These are phyloP conservation scores for Oscheius myriophilus DNA, from an alignment of 2,888 invertebrate species.

Conservation along the genomic window DNA sequence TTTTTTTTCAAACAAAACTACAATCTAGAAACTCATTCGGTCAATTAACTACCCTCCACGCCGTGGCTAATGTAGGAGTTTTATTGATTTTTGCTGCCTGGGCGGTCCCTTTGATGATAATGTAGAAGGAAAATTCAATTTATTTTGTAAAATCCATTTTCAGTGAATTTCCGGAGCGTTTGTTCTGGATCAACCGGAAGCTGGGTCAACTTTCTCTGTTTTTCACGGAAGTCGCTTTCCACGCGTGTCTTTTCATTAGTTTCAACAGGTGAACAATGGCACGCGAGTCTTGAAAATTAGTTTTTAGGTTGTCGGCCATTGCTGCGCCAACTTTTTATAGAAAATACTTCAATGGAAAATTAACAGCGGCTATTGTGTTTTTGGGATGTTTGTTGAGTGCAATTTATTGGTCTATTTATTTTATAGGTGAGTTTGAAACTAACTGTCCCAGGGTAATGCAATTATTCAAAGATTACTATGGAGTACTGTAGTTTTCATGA, in stretches of 20 bases:
- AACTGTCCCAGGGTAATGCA: no score
- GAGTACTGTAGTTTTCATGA: no score
- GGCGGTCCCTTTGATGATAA: slow-evolving; percentile 14
- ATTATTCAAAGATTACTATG: no score
- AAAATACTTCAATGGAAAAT: slow-evolving; percentile 8
- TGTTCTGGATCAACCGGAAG: neutral
- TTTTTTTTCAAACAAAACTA: neutral
- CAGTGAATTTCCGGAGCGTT: slow-evolving; percentile 3
- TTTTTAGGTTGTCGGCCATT: slow-evolving; percentile 24
- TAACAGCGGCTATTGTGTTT: neutral
- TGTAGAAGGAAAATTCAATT: slow-evolving; percentile 1
- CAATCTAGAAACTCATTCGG: slow-evolving; percentile 27
- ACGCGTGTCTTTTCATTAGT: slow-evolving; percentile 23
- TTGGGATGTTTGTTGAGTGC: neutral
- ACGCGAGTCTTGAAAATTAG: no score
- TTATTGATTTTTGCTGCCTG: slow-evolving; percentile 16
- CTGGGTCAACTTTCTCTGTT: slow-evolving; percentile 28
- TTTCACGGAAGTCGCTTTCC: slow-evolving; percentile 23
- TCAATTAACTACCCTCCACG: slow-evolving; percentile 12
- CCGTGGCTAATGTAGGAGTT: slow-evolving; percentile 17
- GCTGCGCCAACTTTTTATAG: slow-evolving; percentile 17
- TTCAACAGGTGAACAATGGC: slow-evolving; percentile 23
- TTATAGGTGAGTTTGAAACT: slow-evolving; percentile 13
- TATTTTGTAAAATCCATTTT: no score
- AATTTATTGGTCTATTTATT: slow-evolving; percentile 16